Percentiles rank a stretch among this genome's conserved stretches.
phyloP scores from a whole-genome alignment of 2,888 invertebrate species.

The Petrolisthes manimaculis region DNA sequence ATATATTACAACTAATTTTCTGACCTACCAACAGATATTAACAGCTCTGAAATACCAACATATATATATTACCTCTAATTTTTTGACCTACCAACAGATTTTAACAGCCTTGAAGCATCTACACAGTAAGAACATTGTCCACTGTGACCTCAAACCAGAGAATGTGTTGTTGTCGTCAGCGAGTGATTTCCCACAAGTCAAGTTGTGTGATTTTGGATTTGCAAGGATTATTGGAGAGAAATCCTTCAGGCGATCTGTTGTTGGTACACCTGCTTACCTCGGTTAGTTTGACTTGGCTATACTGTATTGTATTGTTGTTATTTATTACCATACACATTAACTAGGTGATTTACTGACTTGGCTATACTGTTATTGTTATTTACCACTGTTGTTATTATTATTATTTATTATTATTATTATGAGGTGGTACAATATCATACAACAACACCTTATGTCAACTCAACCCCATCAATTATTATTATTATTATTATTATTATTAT shows the following conservation, averaged over 20 bases:
- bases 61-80: no score
- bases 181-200: constrained; percentile 96
- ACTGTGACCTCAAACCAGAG: constrained; percentile 97
- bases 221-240: constrained; percentile 99
- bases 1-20: no score
- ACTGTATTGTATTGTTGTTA: no score
- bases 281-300: constrained; percentile 73
- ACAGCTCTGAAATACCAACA: background rate
- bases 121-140: constrained; percentile 95
- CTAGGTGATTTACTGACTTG: no score
- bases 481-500: no score
- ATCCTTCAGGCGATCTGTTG: constrained; percentile 95
- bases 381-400: no score
- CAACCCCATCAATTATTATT: no score
- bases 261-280: constrained; percentile 98
- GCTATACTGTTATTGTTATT: no score
- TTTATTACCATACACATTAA: no score
- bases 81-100: constrained; percentile 75
- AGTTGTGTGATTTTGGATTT: constrained; percentile 99
- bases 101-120: constrained; percentile 95
- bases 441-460: no score
- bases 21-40: background rate
- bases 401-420: no score
- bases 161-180: constrained; percentile 96
- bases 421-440: no score